Evolutionary conservation across 2,113 vertebrate species (phyloP).

Genomic region (Nymphicus hollandicus): DNA sequence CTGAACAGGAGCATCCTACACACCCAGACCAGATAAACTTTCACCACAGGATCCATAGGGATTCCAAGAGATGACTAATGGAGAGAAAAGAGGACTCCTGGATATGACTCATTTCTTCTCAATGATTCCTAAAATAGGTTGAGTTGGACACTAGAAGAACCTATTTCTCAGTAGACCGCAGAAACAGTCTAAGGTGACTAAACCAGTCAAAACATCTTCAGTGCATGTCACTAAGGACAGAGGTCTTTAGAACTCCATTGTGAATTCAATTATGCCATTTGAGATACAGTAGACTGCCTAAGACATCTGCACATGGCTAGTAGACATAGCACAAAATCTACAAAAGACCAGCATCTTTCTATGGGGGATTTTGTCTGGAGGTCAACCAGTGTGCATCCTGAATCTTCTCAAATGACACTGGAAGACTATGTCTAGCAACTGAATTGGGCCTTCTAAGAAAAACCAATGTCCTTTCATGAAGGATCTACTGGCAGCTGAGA

Average conservation of each 20-base stretch:
- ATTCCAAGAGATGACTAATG: not conserved
- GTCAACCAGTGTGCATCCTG: not conserved
- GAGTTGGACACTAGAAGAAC: not conserved
- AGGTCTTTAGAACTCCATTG: not conserved
- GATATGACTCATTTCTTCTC: not conserved
- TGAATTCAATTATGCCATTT: not conserved
- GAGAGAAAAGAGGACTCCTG: not conserved
- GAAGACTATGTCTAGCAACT: not conserved
- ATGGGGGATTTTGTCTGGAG: not conserved
- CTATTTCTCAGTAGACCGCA: not conserved
- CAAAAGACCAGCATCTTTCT: not conserved
- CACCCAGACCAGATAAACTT: not conserved
- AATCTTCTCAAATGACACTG: not conserved
- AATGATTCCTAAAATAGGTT: not conserved
- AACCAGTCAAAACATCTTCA: not conserved
- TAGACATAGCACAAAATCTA: not conserved
- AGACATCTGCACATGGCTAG: not conserved
- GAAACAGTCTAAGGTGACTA: not conserved
- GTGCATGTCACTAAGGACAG: not conserved
- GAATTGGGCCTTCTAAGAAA: not conserved
- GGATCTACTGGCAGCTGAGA: not conserved
- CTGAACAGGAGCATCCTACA: not conserved
- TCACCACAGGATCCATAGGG: accelerated
- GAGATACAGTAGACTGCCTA: not conserved
- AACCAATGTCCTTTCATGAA: not conserved